Base-by-base conservation (phyloP, 1,140 invertebrate genomes). In the Arctopsyche grandis region DNA sequence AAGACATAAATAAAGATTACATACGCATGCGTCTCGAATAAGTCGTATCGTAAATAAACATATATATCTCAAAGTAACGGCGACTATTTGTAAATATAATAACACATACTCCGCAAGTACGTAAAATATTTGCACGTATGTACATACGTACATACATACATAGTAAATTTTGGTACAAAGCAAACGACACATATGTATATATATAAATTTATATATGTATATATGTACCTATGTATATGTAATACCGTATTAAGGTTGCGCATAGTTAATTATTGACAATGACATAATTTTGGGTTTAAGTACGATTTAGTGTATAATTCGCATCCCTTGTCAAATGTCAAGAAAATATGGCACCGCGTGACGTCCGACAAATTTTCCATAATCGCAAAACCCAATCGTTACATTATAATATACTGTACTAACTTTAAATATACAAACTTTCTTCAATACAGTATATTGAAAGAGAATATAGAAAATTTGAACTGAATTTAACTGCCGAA, bases 1-100 rank as follows among this genome's bases (percentile, higher is more conserved):
- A 52, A 12, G 48, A 52, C 10, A 52, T 52, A 52, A 52, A 52
- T 52, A 52, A 52, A 52, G 48, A 52, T 52, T 52, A 52, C 48
- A 52, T 16, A 52, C 48, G 48, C 48, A 52, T 16, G 48, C 48
- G 10, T 52, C 16, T 52, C 48, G 48, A 4, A 52, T 52, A 52
- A 52, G 48, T 52, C 48, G 12, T 38, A 38, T 38, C 29, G 29
- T 38, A 38, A 38, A 38, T 38, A 38, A 38, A 38, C 29, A 38
- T 38, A 38, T 38, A 38, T 7, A 38, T 38, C 29, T 38, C 29
- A 7, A 38, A 4, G 29, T 38, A 38, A 52, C 48, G 48, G 16
- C 12, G 12, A 52, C 3, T 3, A 52, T 52, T 52, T 16, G 10
- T 52, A 52, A 38, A 38, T 38, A 38, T 7, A 38, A 38, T 38